A percentile compares a stretch with the other conserved stretches of the same genome.
Conservation (phyloP, 1,140 invertebrate genomes). For the Zaprionus kolodkinae region DNA sequence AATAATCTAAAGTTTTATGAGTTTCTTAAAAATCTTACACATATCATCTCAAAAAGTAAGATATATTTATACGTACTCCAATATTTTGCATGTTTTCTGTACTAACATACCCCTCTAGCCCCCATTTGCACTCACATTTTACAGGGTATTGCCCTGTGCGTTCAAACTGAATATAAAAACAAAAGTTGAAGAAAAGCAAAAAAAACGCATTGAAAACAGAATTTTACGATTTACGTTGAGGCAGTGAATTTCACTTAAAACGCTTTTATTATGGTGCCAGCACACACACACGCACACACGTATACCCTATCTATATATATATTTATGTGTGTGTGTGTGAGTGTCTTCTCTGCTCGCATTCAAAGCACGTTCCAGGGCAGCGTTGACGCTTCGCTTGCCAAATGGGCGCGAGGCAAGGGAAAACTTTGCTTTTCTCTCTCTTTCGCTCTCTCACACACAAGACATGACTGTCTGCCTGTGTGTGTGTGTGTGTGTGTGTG, state of each 20-base stretch:
- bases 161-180: conserved; percentile 37
- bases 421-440: conserved; percentile 64
- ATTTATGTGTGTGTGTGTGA: neutral
- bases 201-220: conserved; percentile 61
- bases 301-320: too few relatives aligned
- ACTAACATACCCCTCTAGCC: neutral
- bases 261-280: conserved; percentile 75
- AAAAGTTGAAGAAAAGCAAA: conserved; percentile 31
- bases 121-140: neutral
- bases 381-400: conserved; percentile 73
- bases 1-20: too few relatives aligned
- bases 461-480: neutral
- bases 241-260: conserved; percentile 80
- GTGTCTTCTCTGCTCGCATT: conserved; percentile 65
- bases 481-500: conserved; percentile 42
- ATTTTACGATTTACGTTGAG: conserved; percentile 76
- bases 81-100: too few relatives aligned
- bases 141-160: neutral
- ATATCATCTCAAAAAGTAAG: too few relatives aligned
- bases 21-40: too few relatives aligned
- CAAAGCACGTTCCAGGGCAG: conserved; percentile 72
- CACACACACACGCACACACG: conserved; percentile 14
- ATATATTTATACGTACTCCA: too few relatives aligned
- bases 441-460: conserved; percentile 47
- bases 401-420: conserved; percentile 55